Evolutionary conservation across 2,888 invertebrate species (phyloP).

Genomic region (Pandemis cinnamomeana): DNA sequence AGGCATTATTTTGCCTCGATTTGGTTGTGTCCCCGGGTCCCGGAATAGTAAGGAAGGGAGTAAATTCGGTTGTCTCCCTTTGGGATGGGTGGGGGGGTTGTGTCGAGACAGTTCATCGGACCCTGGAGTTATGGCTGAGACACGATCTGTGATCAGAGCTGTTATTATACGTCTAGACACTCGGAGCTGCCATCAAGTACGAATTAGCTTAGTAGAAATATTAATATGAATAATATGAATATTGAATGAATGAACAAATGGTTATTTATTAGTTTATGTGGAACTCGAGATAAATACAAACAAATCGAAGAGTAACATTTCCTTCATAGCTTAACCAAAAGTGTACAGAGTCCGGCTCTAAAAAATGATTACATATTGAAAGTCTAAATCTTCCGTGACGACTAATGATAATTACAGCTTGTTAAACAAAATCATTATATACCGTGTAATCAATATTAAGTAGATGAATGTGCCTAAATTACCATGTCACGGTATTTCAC

Average conservation of each 20-base stretch:
- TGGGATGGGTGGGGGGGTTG: slow-evolving; percentile 48
- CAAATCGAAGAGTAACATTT: not conserved
- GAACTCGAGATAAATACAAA: not conserved
- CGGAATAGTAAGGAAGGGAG: slow-evolving; percentile 46
- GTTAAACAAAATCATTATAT: slow-evolving; percentile 6
- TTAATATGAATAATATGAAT: slow-evolving; percentile 7
- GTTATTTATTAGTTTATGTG: too few relatives aligned
- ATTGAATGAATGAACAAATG: not conserved
- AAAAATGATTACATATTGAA: not conserved
- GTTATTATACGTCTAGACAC: slow-evolving; percentile 68
- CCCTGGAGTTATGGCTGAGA: slow-evolving; percentile 56
- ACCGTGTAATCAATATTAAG: slow-evolving; percentile 27
- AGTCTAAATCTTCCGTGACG: not conserved
- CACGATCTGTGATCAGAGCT: slow-evolving; percentile 53
- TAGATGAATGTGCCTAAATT: slow-evolving; percentile 28
- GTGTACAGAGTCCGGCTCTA: not conserved
- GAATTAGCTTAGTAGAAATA: slow-evolving; percentile 17
- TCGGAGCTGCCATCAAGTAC: slow-evolving; percentile 27
- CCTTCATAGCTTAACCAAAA: not conserved
- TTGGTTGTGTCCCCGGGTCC: slow-evolving; percentile 45
- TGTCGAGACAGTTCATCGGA: slow-evolving; percentile 77
- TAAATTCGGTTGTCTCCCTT: slow-evolving; percentile 22
- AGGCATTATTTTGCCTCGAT: slow-evolving; percentile 49
- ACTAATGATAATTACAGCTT: not conserved
- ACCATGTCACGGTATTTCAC: slow-evolving; percentile 35